Conservation (phyloP, 2,888 invertebrate species). For the Callinectes sapidus region DNA sequence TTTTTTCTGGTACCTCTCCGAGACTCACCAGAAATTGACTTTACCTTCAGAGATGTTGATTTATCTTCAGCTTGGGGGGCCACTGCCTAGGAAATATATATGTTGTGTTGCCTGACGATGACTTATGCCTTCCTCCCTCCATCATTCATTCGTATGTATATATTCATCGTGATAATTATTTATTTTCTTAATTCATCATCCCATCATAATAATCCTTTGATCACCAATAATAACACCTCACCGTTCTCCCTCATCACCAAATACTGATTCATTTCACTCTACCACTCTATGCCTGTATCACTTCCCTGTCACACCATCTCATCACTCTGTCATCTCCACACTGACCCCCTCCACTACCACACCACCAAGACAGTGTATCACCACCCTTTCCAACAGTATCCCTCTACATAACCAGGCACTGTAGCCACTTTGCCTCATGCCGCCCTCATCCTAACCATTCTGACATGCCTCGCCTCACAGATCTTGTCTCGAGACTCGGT, state of each 20-base stretch:
- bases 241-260: not conserved
- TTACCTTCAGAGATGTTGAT: too few species aligned
- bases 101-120: too few species aligned
- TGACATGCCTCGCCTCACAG: conserved; percentile 47
- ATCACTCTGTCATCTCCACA: not conserved
- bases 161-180: not conserved
- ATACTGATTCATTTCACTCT: not conserved
- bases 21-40: too few species aligned
- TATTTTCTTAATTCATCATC: not conserved
- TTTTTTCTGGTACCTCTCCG: too few species aligned
- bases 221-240: not conserved
- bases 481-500: conserved; percentile 60
- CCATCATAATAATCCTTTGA: not conserved
- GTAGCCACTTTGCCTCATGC: not conserved
- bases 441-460: not conserved
- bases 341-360: not conserved
- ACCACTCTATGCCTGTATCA: not conserved
- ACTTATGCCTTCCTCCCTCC: too few species aligned
- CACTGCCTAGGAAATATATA: too few species aligned
- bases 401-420: not conserved
- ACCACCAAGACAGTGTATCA: not conserved
- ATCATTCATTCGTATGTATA: not conserved
- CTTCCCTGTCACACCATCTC: not conserved
- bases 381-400: not conserved
- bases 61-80: too few species aligned